Percentiles rank a stretch among this genome's conserved stretches.
Conservation (phyloP, 1,140 invertebrate species). For the Drosophila orena region DNA sequence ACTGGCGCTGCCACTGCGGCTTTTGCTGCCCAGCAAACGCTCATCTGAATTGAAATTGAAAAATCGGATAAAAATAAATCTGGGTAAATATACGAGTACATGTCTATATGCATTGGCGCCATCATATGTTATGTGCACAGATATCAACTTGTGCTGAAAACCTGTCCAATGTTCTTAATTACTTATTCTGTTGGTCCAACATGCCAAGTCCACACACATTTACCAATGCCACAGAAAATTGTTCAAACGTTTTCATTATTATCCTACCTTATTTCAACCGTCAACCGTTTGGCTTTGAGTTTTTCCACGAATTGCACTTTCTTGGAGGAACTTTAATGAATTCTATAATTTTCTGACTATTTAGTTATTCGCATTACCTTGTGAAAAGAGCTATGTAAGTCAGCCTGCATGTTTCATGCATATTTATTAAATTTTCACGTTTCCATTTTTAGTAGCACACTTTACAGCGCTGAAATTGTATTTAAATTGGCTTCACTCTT, state of each 20-base stretch:
- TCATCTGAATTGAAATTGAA: conserved; percentile 52
- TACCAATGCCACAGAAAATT: not conserved
- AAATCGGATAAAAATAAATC: conserved; percentile 24
- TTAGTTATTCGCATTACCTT: not conserved
- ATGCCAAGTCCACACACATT: conserved; percentile 4
- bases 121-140: conserved; percentile 16
- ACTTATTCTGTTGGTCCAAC: conserved; percentile 18
- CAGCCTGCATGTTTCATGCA: not conserved
- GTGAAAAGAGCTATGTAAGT: too few species aligned
- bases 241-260: conserved; percentile 3
- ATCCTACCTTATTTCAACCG: not conserved
- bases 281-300: too few species aligned
- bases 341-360: too few species aligned
- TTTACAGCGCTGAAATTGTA: not conserved
- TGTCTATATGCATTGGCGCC: not conserved
- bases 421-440: not conserved
- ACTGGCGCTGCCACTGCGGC: conserved; percentile 73
- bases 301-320: not conserved
- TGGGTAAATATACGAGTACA: not conserved
- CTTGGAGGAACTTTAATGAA: not conserved
- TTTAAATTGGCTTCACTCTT: not conserved
- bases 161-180: conserved; percentile 58
- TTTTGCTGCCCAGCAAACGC: conserved; percentile 67
- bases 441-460: not conserved
- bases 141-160: conserved; percentile 54